A percentile compares a stretch with the other conserved stretches of the same genome.
Evolutionary conservation across 1,140 invertebrate genomes (phyloP).

Genomic region (Anagrus nilaparvatae): DNA sequence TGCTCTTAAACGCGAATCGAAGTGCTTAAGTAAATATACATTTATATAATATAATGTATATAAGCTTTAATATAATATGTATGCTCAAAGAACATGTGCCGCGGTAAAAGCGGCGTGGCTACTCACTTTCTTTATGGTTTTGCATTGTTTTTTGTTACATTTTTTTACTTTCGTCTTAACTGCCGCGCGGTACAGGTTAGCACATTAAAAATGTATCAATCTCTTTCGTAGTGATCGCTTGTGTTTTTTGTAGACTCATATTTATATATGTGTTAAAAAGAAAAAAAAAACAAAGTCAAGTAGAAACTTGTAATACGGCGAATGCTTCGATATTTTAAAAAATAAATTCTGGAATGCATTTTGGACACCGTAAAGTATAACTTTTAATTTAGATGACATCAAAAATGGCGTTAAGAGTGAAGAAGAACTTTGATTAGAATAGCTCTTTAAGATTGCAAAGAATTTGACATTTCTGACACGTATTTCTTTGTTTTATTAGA

Average conservation of each 20-base stretch:
- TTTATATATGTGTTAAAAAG: too few relatives aligned
- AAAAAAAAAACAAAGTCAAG: too few relatives aligned
- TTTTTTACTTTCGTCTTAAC: constrained; percentile 4
- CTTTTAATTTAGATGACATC: too few relatives aligned
- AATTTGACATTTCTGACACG: too few relatives aligned
- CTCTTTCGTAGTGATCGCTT: constrained; percentile 14
- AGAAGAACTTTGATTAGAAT: too few relatives aligned
- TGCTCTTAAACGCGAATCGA: neutral
- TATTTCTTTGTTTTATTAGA: too few relatives aligned
- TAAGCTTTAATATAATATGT: too few relatives aligned
- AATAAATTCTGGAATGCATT: constrained; percentile 18
- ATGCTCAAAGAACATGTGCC: neutral
- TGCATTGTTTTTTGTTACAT: constrained; percentile 12
- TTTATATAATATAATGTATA: neutral
- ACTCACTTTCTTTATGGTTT: constrained; percentile 4
- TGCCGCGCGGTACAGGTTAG: constrained; percentile 7
- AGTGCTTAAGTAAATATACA: neutral
- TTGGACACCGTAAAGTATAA: constrained; percentile 26
- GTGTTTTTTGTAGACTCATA: constrained; percentile 21
- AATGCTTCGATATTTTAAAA: neutral
- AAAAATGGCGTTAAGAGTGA: too few relatives aligned
- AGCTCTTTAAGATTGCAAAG: too few relatives aligned
- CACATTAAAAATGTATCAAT: constrained; percentile 35
- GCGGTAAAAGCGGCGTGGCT: neutral
- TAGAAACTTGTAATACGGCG: constrained; percentile 10